Evolutionary conservation across 2,113 vertebrate genomes (phyloP).

Genomic region (Coracopsis vasa): DNA sequence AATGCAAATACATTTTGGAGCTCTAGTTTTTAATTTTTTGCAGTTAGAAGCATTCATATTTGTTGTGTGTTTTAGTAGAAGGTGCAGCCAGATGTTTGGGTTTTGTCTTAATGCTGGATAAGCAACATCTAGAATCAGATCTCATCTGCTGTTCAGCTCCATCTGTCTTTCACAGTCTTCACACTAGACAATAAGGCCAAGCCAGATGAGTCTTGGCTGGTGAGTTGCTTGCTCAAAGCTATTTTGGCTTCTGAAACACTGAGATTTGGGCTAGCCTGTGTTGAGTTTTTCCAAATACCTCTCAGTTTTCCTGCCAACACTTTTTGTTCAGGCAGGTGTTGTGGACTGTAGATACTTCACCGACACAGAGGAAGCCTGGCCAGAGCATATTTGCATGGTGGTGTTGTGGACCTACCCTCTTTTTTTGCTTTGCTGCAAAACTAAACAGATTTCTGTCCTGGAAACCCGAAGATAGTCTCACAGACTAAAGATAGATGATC

Average conservation of each 20-base stretch:
- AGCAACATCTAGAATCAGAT: not conserved
- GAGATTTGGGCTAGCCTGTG: not conserved
- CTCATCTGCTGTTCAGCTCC: not conserved
- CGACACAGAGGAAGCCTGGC: not conserved
- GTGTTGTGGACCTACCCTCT: not conserved
- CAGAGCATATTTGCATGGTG: not conserved
- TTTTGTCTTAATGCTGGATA: not conserved
- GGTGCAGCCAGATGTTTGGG: not conserved
- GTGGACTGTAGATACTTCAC: not conserved
- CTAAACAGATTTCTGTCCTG: rapidly evolving
- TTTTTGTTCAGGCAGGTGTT: not conserved
- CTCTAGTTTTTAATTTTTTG: not conserved
- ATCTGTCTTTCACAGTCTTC: not conserved
- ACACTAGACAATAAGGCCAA: not conserved
- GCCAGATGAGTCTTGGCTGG: not conserved
- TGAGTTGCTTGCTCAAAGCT: not conserved
- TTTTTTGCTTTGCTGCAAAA: not conserved
- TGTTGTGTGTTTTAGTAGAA: not conserved
- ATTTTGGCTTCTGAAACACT: not conserved
- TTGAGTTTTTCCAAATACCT: not conserved
- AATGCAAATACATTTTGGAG: not conserved
- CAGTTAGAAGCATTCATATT: not conserved
- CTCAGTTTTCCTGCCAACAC: not conserved
- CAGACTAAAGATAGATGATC: not conserved
- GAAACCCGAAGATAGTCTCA: not conserved